phyloP scores from a whole-genome alignment of 2,888 invertebrate species.

The Eustalomyia histrio region DNA sequence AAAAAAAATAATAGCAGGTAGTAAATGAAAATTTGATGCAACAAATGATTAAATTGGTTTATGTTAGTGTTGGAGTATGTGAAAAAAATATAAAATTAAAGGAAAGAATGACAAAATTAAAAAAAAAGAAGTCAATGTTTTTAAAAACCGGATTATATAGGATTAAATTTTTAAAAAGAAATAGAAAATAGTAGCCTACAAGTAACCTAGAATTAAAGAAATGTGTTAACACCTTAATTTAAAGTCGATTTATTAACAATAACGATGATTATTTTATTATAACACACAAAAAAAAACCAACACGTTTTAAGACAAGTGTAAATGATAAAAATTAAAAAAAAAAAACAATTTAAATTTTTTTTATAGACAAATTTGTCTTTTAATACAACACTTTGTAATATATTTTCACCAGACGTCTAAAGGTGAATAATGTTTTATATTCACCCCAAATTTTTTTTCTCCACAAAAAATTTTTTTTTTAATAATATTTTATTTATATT shows the following conservation, averaged over 20 bases:
- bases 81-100: conserved; percentile 18
- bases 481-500: too few species aligned
- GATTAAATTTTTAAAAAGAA: conserved; percentile 39
- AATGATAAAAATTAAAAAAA: too few species aligned
- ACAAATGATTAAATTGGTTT: conserved; percentile 43
- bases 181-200: conserved; percentile 20
- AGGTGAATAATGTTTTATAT: too few species aligned
- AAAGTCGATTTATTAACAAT: not conserved
- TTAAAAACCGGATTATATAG: conserved; percentile 45
- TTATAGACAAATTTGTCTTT: too few species aligned
- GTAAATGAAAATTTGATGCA: conserved; percentile 24
- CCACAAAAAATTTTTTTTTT: too few species aligned
- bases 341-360: too few species aligned
- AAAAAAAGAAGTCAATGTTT: conserved; percentile 48
- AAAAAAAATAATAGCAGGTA: conserved; percentile 53
- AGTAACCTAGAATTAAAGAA: conserved; percentile 34
- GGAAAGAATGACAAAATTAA: conserved; percentile 47
- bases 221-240: conserved; percentile 59
- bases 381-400: too few species aligned
- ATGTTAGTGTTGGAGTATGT: conserved; percentile 22
- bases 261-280: not conserved
- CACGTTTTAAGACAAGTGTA: too few species aligned
- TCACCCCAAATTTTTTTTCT: too few species aligned
- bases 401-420: too few species aligned
- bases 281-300: not conserved